Evolutionary conservation across 2,888 invertebrate species (phyloP), one percentile per base, ranked within the genome.

Genomic region (Scrobipalpa atriplicella): DNA sequence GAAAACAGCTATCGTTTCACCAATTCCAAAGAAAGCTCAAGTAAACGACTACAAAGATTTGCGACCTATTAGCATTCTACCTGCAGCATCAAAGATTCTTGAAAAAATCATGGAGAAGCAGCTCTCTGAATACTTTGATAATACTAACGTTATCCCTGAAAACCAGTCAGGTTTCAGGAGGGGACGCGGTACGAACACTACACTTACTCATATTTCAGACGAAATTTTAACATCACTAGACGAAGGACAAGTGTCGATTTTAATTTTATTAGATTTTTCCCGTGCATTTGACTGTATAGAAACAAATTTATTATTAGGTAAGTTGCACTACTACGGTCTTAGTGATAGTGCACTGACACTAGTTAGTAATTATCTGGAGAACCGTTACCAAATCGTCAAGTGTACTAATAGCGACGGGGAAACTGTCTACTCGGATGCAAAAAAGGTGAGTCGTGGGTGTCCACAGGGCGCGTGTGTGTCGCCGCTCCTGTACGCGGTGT

Each of bases 381-480:
- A 47, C n/a, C 47, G 47, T 5, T 47, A 13, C 3, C 47, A 47
- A n/a, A 47, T 47, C 7, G 47, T 47, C 9, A 47, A 47, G n/a
- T 47, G 47, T n/a, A 13, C n/a, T 5, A 9, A 47, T 13, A 13
- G 3, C 47, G 13, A 47, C 13, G 47, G 47, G 47, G 47, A 10
- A 5, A 47, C 13, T 7, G n/a, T 10, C 3, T 47, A 47, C 13
- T 47, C 47, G 5, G 47, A 47, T 8, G 10, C 47, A n/a, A n/a
- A 47, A 10, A 47, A 13, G 3, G 3, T 47, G 5, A 47, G n/a
- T 8, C 47, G 47, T 47, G 47, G 47, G 9, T 47, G 47, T 47
- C 47, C 47, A 13, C 47, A 47, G 47, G 47, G 47, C n/a, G 47
- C 47, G 47, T 47, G 47, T n/a, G n/a, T 47, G 9, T 47, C 47